phyloP scores from a whole-genome alignment of 1,140 invertebrate genomes.

The Zaprionus taronus region DNA sequence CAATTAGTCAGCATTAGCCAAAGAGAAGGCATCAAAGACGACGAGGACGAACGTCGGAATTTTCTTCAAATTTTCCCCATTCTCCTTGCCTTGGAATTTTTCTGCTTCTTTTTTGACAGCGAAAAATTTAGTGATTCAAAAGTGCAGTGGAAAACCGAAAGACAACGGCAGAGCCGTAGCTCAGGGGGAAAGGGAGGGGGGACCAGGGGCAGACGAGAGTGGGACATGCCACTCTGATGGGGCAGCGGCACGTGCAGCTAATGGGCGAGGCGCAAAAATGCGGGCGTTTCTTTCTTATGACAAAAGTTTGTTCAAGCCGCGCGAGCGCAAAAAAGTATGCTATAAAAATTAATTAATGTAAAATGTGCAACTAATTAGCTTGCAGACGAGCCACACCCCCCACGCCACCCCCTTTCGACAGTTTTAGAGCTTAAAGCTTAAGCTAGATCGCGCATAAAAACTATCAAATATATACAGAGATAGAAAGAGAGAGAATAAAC shows the following conservation, averaged over 20 bases:
- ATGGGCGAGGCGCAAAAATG: slow-evolving; percentile 46
- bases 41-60: background rate
- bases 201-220: background rate
- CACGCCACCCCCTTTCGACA: background rate
- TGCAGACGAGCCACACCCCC: background rate
- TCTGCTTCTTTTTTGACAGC: slow-evolving; percentile 20
- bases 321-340: slow-evolving; percentile 47
- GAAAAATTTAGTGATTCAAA: slow-evolving; percentile 41
- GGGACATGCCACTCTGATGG: background rate
- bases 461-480: no score
- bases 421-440: slow-evolving; percentile 9
- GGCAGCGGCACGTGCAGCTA: slow-evolving; percentile 67
- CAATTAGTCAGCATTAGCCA: slow-evolving; percentile 64
- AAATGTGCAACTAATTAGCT: slow-evolving; percentile 80
- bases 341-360: slow-evolving; percentile 81
- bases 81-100: background rate
- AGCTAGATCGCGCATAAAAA: background rate
- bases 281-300: slow-evolving; percentile 53
- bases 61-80: slow-evolving; percentile 19
- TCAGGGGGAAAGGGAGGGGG: no score
- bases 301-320: slow-evolving; percentile 40
- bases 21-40: slow-evolving; percentile 61
- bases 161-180: background rate
- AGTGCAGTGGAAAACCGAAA: slow-evolving; percentile 23
- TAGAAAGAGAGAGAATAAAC: background rate